phyloP scores from a whole-genome alignment of 2,113 vertebrate genomes.

The Indicator indicator region DNA sequence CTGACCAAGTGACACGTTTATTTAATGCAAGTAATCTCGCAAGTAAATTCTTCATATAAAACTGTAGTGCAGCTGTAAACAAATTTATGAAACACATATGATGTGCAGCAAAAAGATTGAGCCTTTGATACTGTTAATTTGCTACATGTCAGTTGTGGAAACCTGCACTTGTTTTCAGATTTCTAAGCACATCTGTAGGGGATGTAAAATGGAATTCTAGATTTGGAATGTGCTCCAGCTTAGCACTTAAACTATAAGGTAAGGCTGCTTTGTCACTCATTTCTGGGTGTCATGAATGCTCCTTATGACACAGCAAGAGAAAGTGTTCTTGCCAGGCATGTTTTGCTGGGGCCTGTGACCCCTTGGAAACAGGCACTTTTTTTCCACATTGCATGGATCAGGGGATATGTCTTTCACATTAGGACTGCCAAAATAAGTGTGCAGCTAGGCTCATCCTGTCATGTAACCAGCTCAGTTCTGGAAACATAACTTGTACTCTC shows the following conservation, averaged over 20 bases:
- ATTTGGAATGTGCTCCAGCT: neutral
- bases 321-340: neutral
- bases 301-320: neutral
- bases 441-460: neutral
- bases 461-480: neutral
- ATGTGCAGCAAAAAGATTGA: neutral
- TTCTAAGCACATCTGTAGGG: neutral
- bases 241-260: neutral
- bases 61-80: neutral
- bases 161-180: neutral
- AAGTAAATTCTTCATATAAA: neutral
- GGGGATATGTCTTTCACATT: neutral
- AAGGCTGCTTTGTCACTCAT: neutral
- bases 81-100: rapidly evolving
- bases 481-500: neutral
- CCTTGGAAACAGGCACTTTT: neutral
- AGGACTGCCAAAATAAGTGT: neutral
- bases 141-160: neutral
- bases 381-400: rapidly evolving
- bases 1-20: neutral
- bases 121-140: neutral
- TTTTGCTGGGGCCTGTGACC: neutral
- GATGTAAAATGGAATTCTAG: neutral
- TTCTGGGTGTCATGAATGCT: neutral
- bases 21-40: neutral